Evolutionary conservation across 2,797 vertebrate species (phyloP), one percentile per base, ranked within the genome.

Genomic region (Cichlasoma orientale): DNA sequence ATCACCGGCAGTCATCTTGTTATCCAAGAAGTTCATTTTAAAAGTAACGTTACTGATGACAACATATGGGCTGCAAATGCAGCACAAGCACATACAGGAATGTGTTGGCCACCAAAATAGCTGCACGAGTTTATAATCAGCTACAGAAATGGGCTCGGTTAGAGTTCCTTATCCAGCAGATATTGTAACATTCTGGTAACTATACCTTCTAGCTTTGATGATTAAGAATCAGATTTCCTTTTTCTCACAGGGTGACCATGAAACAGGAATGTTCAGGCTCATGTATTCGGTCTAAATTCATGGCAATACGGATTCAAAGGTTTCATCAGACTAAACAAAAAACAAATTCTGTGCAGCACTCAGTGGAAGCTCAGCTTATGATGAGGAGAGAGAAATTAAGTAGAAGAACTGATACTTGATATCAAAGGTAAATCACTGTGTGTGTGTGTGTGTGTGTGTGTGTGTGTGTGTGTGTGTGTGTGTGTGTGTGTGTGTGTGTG

Each of bases 351-450:
- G 23, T 19, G 16, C 23, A 18, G 12, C 9, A 19, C 61, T n/a
- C 27, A n/a, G 25, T 50, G 16, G 61, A 50, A 18, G 41, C 61
- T 66, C 61, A 47, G 3, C 52, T 38, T 38, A 36, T 41, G 33
- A 72, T 69, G 27, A 29, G 52, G 53, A 21, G 18, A 63, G 23
- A 44, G 23, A 78, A 58, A 68, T 50, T 50, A 50, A 68, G 61
- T 50, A 41, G 16, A 47, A 68, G 3, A 59, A 59, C 57, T 38
- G 57, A 72, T 72, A 56, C 50, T 59, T 2, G 1, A 31, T 70
- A 73, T 75, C 73, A 83, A 63, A 73, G n/a, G 52, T 29, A 55
- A 71, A 80, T 36, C 56, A 9, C 50, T 53, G 19, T n/a, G 19
- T 7, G 50, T 21, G n/a, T 53, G 41, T 47, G 61, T 2, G n/a